Percentiles rank a stretch among this genome's conserved stretches.
These are phyloP conservation scores for Psettodes erumei DNA, from an alignment of 2,113 vertebrate species.

Conservation along the genomic window DNA sequence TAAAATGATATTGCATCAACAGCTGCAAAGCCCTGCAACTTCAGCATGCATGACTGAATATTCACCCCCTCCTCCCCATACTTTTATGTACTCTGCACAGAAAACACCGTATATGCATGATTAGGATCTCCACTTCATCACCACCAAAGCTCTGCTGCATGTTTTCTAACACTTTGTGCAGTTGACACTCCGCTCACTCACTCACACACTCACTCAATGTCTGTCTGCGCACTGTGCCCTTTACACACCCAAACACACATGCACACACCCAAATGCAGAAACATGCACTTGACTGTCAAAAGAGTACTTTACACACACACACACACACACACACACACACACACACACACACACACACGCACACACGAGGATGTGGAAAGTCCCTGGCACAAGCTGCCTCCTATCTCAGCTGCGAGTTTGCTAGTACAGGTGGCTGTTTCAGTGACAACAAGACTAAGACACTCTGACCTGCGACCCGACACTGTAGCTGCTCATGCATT, in stretches of 20 bases:
- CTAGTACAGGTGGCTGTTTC: slow-evolving; percentile 59
- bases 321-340: not conserved
- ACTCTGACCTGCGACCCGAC: slow-evolving; percentile 28
- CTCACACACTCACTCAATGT: slow-evolving; percentile 14
- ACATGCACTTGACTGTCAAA: slow-evolving; percentile 42
- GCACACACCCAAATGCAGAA: slow-evolving; percentile 48
- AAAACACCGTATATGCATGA: not conserved
- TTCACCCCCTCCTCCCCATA: not conserved
- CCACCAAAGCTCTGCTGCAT: slow-evolving; percentile 13
- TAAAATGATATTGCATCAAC: not conserved
- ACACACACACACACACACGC: not conserved
- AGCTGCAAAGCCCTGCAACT: not conserved
- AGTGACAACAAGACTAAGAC: slow-evolving; percentile 16
- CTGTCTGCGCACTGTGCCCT: slow-evolving; percentile 38
- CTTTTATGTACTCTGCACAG: not conserved
- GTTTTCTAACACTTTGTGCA: slow-evolving; percentile 26
- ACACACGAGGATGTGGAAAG: slow-evolving; percentile 66
- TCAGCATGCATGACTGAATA: not conserved
- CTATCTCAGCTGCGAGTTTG: slow-evolving; percentile 51
- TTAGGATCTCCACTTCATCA: not conserved
- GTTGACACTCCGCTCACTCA: slow-evolving; percentile 11
- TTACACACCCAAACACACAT: slow-evolving; percentile 39
- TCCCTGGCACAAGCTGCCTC: slow-evolving; percentile 67
- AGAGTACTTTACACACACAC: not conserved
- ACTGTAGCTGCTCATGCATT: not conserved